Percentiles rank a stretch among this genome's conserved stretches.
These are phyloP conservation scores for Apostichopus japonicus DNA, from an alignment of 35 echinoderm and acorn worm species.

Conservation along the genomic window DNA sequence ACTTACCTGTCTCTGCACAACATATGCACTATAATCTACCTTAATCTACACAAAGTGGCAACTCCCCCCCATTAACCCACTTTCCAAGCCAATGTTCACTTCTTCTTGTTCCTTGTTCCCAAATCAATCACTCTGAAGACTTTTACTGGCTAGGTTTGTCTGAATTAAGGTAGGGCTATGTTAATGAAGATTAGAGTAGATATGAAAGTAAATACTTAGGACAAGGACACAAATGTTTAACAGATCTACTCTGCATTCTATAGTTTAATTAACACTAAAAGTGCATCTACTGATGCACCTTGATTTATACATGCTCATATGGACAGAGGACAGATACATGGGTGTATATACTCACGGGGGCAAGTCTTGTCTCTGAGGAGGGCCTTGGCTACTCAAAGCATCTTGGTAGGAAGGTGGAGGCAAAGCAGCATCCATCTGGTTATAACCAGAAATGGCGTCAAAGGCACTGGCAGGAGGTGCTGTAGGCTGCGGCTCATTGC, in stretches of 20 bases:
- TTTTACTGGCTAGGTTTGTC: not conserved
- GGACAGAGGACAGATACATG: too few species aligned
- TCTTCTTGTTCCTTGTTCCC: not conserved
- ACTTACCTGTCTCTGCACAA: too few species aligned
- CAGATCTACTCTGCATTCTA: too few species aligned
- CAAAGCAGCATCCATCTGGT: slow-evolving; percentile 34
- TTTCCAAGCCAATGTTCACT: not conserved
- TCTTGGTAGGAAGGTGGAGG: slow-evolving; percentile 47
- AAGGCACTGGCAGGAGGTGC: slow-evolving; percentile 12
- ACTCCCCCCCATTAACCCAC: too few species aligned
- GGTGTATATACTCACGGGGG: slow-evolving; percentile 20
- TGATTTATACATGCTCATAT: too few species aligned
- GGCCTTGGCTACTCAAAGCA: slow-evolving; percentile 3
- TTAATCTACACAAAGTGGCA: too few species aligned
- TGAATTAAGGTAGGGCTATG: not conserved
- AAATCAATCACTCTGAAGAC: not conserved
- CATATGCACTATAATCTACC: too few species aligned
- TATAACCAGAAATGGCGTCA: slow-evolving; percentile 34
- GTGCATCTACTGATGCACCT: too few species aligned
- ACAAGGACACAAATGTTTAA: too few species aligned
- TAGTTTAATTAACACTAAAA: too few species aligned
- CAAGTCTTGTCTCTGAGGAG: slow-evolving; percentile 10
- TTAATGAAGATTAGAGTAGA: not conserved
- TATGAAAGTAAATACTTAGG: too few species aligned
- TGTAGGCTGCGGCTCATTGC: not conserved